Conservation (phyloP, 2,888 invertebrate genomes). For the Incurvaria masculella region DNA sequence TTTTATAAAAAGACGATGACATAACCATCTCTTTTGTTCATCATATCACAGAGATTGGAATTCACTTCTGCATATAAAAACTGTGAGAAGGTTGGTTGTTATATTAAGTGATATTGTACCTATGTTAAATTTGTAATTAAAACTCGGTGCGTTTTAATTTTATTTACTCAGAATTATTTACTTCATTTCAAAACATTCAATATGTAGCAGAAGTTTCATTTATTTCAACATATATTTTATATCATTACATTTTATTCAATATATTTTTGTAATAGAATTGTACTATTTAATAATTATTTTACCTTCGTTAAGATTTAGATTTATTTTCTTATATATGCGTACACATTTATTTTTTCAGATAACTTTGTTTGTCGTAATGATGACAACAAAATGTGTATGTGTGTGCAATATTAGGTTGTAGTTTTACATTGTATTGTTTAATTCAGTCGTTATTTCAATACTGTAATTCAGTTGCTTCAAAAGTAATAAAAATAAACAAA, state of each 20-base stretch:
- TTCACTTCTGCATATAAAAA: too few species aligned
- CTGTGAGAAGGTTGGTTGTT: too few species aligned
- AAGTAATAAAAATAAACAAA: neutral
- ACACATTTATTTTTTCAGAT: slow-evolving; percentile 36
- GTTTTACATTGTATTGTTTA: slow-evolving; percentile 17
- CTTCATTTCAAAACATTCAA: neutral
- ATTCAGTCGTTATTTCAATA: slow-evolving; percentile 15
- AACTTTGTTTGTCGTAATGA: slow-evolving; percentile 19
- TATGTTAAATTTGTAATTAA: neutral
- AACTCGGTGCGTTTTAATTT: neutral
- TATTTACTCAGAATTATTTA: neutral
- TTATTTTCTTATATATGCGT: slow-evolving; percentile 45
- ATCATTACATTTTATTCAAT: slow-evolving; percentile 51
- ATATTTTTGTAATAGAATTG: slow-evolving; percentile 13
- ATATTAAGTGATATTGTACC: too few species aligned
- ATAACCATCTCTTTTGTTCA: too few species aligned
- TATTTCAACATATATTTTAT: slow-evolving; percentile 37
- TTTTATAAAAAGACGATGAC: too few species aligned
- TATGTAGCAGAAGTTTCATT: neutral
- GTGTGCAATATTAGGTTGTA: slow-evolving; percentile 54
- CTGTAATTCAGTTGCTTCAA: slow-evolving; percentile 13
- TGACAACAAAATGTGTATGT: slow-evolving; percentile 49
- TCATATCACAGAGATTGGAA: too few species aligned
- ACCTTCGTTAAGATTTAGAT: slow-evolving; percentile 40
- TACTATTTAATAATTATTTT: slow-evolving; percentile 27